Evolutionary conservation across 2,888 invertebrate genomes (phyloP).

Genomic region (Muscina levida): DNA sequence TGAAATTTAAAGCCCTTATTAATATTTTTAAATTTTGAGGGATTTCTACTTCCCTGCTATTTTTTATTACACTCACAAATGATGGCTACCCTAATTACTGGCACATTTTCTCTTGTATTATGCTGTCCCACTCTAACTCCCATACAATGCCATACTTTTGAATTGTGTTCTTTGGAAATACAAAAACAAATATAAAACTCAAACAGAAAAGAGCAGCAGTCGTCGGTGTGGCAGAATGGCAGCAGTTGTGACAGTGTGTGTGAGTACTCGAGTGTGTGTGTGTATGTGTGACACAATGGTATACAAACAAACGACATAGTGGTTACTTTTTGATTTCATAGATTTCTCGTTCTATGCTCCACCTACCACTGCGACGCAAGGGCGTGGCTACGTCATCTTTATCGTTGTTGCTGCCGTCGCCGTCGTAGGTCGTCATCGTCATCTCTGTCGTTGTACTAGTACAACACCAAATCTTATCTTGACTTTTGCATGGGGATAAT

Average conservation of each 20-base stretch:
- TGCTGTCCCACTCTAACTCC: constrained; percentile 54
- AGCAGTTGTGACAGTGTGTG: neutral
- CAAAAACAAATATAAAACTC: constrained; percentile 28
- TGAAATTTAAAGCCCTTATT: too few species aligned
- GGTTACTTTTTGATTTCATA: constrained; percentile 66
- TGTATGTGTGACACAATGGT: neutral
- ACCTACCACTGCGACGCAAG: constrained; percentile 50
- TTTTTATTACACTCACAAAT: neutral
- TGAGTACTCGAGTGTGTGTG: neutral
- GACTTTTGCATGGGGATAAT: constrained; percentile 66
- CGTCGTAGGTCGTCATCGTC: neutral
- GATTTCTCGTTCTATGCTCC: constrained; percentile 57
- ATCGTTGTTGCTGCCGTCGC: constrained; percentile 11
- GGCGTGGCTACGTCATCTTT: constrained; percentile 51
- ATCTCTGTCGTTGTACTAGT: neutral
- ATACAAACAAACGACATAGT: constrained; percentile 55
- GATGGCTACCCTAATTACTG: constrained; percentile 57
- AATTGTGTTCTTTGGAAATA: constrained; percentile 59
- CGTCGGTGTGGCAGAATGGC: constrained; percentile 15
- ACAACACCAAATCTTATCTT: constrained; percentile 54
- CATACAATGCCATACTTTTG: constrained; percentile 30
- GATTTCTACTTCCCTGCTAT: constrained; percentile 18
- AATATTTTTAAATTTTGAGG: too few species aligned
- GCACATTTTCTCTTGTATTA: constrained; percentile 30
- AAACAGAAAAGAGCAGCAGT: constrained; percentile 54